phyloP scores from a whole-genome alignment of 2,113 vertebrate genomes.

The Raphicerus campestris region DNA sequence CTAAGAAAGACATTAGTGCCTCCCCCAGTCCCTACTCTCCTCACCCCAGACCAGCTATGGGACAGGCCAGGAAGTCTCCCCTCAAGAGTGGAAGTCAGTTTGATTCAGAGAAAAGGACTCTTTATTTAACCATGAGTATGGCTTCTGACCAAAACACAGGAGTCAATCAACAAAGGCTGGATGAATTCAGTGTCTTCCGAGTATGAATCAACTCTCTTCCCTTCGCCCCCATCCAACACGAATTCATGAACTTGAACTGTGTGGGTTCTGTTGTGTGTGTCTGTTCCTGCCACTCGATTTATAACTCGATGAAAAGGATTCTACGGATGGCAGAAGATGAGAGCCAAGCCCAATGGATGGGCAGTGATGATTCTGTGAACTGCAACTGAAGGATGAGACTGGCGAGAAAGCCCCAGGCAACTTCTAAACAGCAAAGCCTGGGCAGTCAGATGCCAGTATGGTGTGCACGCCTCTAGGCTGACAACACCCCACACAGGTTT shows the following conservation, averaged over 20 bases:
- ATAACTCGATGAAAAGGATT: constrained; percentile 45
- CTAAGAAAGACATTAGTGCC: background rate
- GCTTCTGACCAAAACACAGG: background rate
- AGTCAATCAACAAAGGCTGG: background rate
- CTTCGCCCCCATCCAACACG: background rate
- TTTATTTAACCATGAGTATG: background rate
- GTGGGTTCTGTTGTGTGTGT: background rate
- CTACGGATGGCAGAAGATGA: background rate
- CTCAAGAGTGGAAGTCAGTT: background rate
- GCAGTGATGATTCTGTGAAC: background rate
- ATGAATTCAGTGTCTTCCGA: constrained; percentile 28
- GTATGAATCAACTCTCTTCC: background rate
- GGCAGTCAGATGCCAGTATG: background rate
- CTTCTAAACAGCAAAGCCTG: background rate
- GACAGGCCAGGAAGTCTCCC: constrained; percentile 3
- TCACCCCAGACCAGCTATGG: background rate
- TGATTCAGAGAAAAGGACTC: background rate
- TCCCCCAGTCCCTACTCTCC: background rate
- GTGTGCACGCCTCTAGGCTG: background rate
- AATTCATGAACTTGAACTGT: constrained; percentile 1
- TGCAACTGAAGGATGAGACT: background rate
- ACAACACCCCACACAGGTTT: background rate
- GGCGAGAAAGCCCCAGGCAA: background rate
- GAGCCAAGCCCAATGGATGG: background rate
- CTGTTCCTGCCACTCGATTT: constrained; percentile 30